phyloP scores from a whole-genome alignment of 2,797 vertebrate genomes.

The Poecile montanus region DNA sequence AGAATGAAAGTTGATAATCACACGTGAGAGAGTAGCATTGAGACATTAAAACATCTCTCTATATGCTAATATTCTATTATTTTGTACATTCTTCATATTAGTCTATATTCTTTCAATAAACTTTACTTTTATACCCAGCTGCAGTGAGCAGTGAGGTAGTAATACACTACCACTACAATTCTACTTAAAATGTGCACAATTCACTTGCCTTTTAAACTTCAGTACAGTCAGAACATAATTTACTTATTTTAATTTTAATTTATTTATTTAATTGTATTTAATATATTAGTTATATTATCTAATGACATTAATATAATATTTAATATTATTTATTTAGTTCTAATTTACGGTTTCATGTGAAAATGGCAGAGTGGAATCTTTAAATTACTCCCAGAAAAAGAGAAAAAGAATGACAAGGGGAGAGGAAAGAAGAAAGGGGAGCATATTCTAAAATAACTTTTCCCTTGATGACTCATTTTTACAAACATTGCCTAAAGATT shows the following conservation, averaged over 20 bases:
- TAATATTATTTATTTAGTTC: too few relatives aligned
- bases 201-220: not conserved
- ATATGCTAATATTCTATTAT: not conserved
- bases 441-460: not conserved
- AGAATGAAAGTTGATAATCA: not conserved
- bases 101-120: not conserved
- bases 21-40: fast-evolving
- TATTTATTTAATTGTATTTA: too few relatives aligned
- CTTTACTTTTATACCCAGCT: not conserved
- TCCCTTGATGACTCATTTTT: not conserved
- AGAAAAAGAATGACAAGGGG: fast-evolving
- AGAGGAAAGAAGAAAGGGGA: not conserved
- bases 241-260: not conserved
- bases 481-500: not conserved
- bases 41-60: not conserved
- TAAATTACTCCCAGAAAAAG: not conserved
- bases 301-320: too few relatives aligned
- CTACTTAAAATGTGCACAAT: not conserved
- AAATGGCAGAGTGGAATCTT: not conserved
- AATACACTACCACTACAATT: not conserved
- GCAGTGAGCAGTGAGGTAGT: not conserved
- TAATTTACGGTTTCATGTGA: not conserved
- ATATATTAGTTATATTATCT: too few relatives aligned
- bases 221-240: not conserved
- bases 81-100: not conserved